These are phyloP conservation scores for Paelopatides confundens DNA, from an alignment of 53 echinoderm and acorn worm genomes.

Conservation along the genomic window DNA sequence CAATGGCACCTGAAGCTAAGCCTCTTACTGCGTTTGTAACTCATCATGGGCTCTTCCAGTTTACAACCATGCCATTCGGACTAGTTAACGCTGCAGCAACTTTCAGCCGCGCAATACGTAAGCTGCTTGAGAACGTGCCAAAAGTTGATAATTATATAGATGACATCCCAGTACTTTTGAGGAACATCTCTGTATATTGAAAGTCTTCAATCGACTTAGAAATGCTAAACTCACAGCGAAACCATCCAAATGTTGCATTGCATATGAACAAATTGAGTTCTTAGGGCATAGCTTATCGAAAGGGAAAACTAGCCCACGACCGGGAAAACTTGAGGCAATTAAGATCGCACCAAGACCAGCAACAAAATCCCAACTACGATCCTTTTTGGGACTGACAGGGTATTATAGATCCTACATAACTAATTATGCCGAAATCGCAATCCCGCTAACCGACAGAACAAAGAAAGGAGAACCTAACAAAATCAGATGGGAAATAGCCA, in stretches of 20 bases:
- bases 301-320: conserved; percentile 54
- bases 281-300: conserved; percentile 52
- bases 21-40: conserved; percentile 66
- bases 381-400: conserved; percentile 36
- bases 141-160: conserved; percentile 70
- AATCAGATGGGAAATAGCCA: conserved; percentile 43
- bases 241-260: conserved; percentile 56
- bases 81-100: conserved; percentile 71
- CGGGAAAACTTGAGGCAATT: conserved; percentile 45
- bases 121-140: conserved; percentile 49
- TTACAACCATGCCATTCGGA: conserved; percentile 76
- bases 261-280: conserved; percentile 49
- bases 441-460: conserved; percentile 31
- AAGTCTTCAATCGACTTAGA: conserved; percentile 54
- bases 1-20: conserved; percentile 50
- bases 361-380: conserved; percentile 42
- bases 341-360: background rate
- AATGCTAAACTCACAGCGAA: conserved; percentile 25
- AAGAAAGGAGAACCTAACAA: conserved; percentile 55
- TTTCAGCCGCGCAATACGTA: conserved; percentile 69
- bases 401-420: conserved; percentile 48
- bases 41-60: conserved; percentile 63
- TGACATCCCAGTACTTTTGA: conserved; percentile 64
- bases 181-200: conserved; percentile 67
- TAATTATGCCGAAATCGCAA: conserved; percentile 40